A percentile compares a stretch with the other conserved stretches of the same genome.
These are phyloP conservation scores for Heliconius aoede DNA, from an alignment of 2,888 invertebrate genomes.

Conservation along the genomic window DNA sequence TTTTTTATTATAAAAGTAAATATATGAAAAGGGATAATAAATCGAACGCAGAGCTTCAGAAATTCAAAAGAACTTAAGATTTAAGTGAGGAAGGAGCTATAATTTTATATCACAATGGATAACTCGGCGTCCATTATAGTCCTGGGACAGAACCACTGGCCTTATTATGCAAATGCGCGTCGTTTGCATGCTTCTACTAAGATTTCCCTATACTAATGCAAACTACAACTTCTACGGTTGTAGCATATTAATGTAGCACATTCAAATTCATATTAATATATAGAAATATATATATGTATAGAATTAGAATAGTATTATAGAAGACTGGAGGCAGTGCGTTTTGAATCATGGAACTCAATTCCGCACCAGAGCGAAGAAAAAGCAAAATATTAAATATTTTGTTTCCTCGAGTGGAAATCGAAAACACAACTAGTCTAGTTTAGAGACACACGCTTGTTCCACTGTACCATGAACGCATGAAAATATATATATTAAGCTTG, in stretches of 20 bases:
- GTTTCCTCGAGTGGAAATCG: too few species aligned
- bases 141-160: constrained; percentile 14
- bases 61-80: constrained; percentile 18
- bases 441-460: too few species aligned
- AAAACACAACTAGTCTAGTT: too few species aligned
- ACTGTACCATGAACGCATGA: neutral
- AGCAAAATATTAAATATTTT: too few species aligned
- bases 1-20: too few species aligned
- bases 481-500: neutral
- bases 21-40: neutral
- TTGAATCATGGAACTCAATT: too few species aligned
- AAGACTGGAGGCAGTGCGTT: too few species aligned
- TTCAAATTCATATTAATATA: neutral
- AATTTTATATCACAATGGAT: constrained; percentile 28
- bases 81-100: constrained; percentile 14
- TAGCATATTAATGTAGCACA: neutral
- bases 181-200: constrained; percentile 25
- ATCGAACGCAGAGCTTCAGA: neutral
- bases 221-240: neutral
- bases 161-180: constrained; percentile 30
- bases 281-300: too few species aligned
- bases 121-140: constrained; percentile 20
- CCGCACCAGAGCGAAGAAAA: too few species aligned
- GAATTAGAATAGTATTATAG: neutral
- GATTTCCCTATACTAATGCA: constrained; percentile 20